Evolutionary conservation across 2,797 vertebrate species (phyloP), one percentile per base, ranked within the genome.

Genomic region (Bradypodion ventrale): DNA sequence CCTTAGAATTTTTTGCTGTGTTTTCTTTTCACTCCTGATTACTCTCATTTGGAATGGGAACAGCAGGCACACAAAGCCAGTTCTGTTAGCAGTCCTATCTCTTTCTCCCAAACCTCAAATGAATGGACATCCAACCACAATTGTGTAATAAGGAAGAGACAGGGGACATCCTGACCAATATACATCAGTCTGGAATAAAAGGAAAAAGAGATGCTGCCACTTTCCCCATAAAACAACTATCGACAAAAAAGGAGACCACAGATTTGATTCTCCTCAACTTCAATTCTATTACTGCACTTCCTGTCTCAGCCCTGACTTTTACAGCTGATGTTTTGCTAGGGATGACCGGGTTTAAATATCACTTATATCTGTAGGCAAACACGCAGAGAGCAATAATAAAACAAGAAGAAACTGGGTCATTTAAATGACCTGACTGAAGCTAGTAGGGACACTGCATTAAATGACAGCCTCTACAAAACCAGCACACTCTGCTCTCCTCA

Each of bases 351-450:
- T 90, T 89, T 82, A 80, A 87, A 69, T 69, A 85, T 87, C 86
- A 84, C 21, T 16, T 10, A 56, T 56, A 88, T 81, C 81, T 83
- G 5, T 7, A 88, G 83, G 80, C 0, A 46, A n/a, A n/a, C n/a
- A n/a, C 63, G 87, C 59, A 32, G 35, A 85, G 8, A 65, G 70
- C 73, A 87, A 87, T 8, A 79, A 83, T 37, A 83, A 78, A 80
- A 85, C 52, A 80, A 44, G 73, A 75, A 68, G 10, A 90, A 92
- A 91, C 7, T 87, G 83, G 89, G 91, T 90, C 88, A 79, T 85
- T 87, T 80, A 16, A 85, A 87, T 87, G 82, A 78, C 88, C 89
- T 87, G 85, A 90, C 83, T 88, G 27, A 94, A 94, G 90, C 65
- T 87, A 87, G 68, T 1, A 78, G 81, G 83, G 90, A 91, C 90